These are phyloP conservation scores for Drosophila mercatorum DNA, from an alignment of 2,888 invertebrate genomes.

Conservation along the genomic window DNA sequence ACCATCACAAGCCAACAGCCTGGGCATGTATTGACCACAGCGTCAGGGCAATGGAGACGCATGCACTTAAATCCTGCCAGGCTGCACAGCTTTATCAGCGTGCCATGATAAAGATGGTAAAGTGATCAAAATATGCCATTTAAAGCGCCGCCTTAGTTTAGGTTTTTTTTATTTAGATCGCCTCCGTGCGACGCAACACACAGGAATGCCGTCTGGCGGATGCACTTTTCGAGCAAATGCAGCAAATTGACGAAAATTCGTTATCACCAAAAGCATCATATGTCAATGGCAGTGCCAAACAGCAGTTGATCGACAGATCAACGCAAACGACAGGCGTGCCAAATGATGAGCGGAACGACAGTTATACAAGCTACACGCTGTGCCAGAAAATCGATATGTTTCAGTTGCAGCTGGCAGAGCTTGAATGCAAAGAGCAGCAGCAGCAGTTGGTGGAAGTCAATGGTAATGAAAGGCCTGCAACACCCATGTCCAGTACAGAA, in stretches of 20 bases:
- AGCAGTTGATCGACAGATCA: constrained; percentile 39
- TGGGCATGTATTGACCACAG: constrained; percentile 64
- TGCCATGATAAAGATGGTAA: constrained; percentile 81
- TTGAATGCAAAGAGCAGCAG: constrained; percentile 19
- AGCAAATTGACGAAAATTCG: constrained; percentile 14
- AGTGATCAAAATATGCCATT: too few species aligned
- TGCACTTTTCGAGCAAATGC: constrained; percentile 60
- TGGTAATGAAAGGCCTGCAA: neutral
- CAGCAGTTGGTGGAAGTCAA: constrained; percentile 8
- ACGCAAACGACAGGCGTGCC: constrained; percentile 46
- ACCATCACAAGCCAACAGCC: constrained; percentile 69
- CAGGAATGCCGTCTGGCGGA: constrained; percentile 71
- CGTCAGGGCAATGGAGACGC: constrained; percentile 70
- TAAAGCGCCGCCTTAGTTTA: neutral
- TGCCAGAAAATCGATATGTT: constrained; percentile 81
- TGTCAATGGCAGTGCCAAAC: neutral
- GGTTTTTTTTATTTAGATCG: constrained; percentile 62
- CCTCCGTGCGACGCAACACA: constrained; percentile 74
- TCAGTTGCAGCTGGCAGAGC: constrained; percentile 66
- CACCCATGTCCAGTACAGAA: constrained; percentile 45
- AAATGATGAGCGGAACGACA: constrained; percentile 22
- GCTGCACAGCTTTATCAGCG: constrained; percentile 80
- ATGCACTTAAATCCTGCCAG: constrained; percentile 78
- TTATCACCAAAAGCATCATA: neutral
- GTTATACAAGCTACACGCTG: constrained; percentile 49